Evolutionary conservation across 1,140 invertebrate species (phyloP).

Genomic region (Drosophila nebulosa): DNA sequence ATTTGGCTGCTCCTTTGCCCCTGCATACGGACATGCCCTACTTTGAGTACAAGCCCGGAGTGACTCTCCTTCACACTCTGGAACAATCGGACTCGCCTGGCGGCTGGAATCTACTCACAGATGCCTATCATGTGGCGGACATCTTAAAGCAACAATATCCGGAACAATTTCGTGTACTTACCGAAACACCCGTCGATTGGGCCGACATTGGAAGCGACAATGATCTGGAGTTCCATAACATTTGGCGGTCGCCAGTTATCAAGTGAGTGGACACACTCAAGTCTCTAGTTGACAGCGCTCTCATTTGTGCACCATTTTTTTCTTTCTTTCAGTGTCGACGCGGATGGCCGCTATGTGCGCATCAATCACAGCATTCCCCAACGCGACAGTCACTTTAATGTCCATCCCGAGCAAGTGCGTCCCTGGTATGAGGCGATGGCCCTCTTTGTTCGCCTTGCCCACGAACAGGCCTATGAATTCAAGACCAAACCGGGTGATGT

Average conservation of each 20-base stretch:
- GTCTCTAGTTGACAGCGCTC: too few species aligned
- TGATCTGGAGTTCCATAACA: constrained; percentile 83
- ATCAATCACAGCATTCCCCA: constrained; percentile 87
- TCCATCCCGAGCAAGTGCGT: constrained; percentile 83
- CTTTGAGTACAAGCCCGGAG: constrained; percentile 87
- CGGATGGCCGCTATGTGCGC: constrained; percentile 82
- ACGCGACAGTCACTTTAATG: constrained; percentile 84
- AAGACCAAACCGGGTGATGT: constrained; percentile 85
- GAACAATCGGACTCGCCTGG: constrained; percentile 84
- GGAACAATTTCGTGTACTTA: constrained; percentile 83
- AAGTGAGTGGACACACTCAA: constrained; percentile 73
- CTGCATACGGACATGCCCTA: constrained; percentile 88
- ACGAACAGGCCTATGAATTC: constrained; percentile 83
- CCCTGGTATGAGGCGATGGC: constrained; percentile 85
- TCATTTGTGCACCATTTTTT: neutral
- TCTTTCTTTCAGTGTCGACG: constrained; percentile 80
- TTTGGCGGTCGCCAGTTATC: constrained; percentile 84
- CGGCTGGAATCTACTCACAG: constrained; percentile 84
- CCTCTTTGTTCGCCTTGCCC: constrained; percentile 82
- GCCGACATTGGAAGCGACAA: constrained; percentile 84
- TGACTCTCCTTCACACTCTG: constrained; percentile 86
- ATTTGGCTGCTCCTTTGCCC: constrained; percentile 85
- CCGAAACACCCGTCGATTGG: constrained; percentile 84
- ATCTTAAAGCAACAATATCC: constrained; percentile 82
- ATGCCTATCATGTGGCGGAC: constrained; percentile 84